Evolutionary conservation across 1,140 invertebrate genomes (phyloP).

Genomic region (Hesperophylax magnus): DNA sequence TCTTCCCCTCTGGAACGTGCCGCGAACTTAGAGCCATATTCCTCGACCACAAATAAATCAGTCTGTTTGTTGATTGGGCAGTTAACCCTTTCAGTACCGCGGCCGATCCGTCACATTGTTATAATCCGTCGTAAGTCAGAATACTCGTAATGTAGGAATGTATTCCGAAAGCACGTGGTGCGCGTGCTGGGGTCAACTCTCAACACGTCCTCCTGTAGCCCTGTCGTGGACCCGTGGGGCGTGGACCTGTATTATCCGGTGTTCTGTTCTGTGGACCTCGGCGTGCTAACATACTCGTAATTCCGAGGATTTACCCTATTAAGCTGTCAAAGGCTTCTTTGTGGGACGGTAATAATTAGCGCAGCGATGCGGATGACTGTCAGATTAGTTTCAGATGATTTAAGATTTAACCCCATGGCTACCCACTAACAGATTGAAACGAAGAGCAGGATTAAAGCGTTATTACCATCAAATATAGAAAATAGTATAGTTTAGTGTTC

Average conservation of each 20-base stretch:
- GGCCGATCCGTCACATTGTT: not conserved
- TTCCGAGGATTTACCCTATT: not conserved
- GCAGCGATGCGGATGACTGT: not conserved
- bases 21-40: too few relatives aligned
- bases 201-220: too few relatives aligned
- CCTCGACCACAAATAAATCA: too few relatives aligned
- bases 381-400: not conserved
- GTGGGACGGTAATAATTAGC: not conserved
- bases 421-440: too few relatives aligned
- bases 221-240: too few relatives aligned
- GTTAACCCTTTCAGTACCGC: not conserved
- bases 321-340: not conserved
- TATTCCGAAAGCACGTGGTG: not conserved
- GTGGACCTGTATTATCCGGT: not conserved
- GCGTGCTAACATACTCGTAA: not conserved
- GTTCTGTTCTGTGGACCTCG: not conserved
- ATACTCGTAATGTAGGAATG: not conserved
- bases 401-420: too few relatives aligned
- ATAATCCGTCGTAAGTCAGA: not conserved
- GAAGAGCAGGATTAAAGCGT: too few relatives aligned
- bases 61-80: too few relatives aligned
- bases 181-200: not conserved
- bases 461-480: too few relatives aligned
- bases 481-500: too few relatives aligned
- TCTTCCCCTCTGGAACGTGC: too few relatives aligned